These are phyloP conservation scores for Xylota sylvarum DNA, from an alignment of 2,888 invertebrate genomes.

Conservation along the genomic window DNA sequence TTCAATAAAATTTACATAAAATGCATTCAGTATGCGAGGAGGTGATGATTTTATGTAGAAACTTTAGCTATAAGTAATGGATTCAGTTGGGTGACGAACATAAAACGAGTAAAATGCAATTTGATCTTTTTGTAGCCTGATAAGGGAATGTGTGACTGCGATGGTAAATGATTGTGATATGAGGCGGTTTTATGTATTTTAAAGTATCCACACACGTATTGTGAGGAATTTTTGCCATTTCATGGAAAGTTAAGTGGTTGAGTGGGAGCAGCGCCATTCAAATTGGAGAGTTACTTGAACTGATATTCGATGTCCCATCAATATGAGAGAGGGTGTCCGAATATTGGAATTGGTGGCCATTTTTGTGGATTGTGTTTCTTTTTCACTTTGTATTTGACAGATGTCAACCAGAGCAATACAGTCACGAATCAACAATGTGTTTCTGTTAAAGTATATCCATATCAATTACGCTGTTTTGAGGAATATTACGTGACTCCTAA, in stretches of 20 bases:
- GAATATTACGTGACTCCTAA: too few species aligned
- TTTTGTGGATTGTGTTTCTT: too few species aligned
- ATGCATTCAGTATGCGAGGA: conserved; percentile 46
- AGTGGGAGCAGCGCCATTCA: not conserved
- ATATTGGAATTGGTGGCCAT: too few species aligned
- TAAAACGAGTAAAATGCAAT: conserved; percentile 8
- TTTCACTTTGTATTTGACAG: too few species aligned
- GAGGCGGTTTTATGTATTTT: not conserved
- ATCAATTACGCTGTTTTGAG: too few species aligned
- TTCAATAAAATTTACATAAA: conserved; percentile 50
- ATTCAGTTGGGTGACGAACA: conserved; percentile 12
- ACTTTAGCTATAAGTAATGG: conserved; percentile 58
- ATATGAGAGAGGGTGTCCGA: too few species aligned
- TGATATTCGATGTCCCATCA: not conserved
- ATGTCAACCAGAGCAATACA: too few species aligned
- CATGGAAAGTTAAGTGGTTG: not conserved
- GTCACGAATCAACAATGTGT: too few species aligned
- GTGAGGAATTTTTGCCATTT: conserved; percentile 11
- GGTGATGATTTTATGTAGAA: conserved; percentile 46
- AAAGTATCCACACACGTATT: conserved; percentile 2
- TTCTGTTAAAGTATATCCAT: too few species aligned
- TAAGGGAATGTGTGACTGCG: conserved; percentile 13
- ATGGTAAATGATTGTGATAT: conserved; percentile 12
- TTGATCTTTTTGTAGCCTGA: conserved; percentile 30
- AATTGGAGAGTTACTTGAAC: not conserved